A percentile compares a stretch with the other conserved stretches of the same genome.
Evolutionary conservation across 2,797 vertebrate species (phyloP).

Genomic region (Eulemur rubriventer): DNA sequence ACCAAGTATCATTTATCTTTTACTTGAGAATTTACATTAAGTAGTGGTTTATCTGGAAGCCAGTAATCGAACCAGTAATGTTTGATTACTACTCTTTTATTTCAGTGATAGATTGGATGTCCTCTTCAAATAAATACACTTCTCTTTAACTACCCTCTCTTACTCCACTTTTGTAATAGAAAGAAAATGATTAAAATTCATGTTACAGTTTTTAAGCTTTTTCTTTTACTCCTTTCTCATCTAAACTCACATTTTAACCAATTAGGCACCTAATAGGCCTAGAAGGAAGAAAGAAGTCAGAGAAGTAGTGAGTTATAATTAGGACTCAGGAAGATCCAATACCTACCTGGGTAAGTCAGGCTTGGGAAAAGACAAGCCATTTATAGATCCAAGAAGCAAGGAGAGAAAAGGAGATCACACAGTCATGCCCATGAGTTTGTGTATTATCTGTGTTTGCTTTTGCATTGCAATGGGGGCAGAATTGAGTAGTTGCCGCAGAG

Average conservation of each 20-base stretch:
- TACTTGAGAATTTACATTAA: background rate
- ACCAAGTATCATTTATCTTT: background rate
- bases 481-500: background rate
- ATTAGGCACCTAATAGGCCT: conserved; percentile 25
- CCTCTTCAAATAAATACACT: background rate
- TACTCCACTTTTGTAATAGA: background rate
- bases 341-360: background rate
- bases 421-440: accelerated
- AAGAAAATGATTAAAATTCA: conserved; percentile 32
- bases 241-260: conserved; percentile 24
- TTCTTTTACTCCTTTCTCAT: background rate
- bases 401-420: background rate
- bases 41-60: background rate
- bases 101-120: background rate
- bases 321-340: background rate
- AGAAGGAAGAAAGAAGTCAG: conserved; percentile 25
- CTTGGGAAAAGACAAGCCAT: background rate
- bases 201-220: background rate
- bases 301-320: conserved; percentile 43
- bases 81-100: conserved; percentile 1
- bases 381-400: background rate
- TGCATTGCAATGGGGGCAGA: background rate
- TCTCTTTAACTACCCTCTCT: background rate
- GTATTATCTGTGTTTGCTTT: background rate
- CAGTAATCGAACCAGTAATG: background rate